Percentiles rank a stretch among this genome's conserved stretches.
These are phyloP conservation scores for Lanius collurio DNA, from an alignment of 2,113 vertebrate genomes.

Conservation along the genomic window DNA sequence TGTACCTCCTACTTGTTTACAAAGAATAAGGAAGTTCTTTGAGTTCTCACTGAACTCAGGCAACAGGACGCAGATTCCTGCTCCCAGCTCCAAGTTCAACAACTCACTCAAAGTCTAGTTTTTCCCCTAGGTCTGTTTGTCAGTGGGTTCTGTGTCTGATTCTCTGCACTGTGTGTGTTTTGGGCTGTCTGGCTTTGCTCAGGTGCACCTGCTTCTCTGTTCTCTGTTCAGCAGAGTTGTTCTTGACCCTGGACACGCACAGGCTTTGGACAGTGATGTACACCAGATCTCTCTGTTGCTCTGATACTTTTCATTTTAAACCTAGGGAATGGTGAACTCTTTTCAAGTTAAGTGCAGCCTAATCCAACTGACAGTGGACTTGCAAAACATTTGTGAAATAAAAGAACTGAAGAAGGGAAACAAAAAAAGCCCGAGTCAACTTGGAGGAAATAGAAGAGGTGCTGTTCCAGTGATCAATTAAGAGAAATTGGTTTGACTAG, in stretches of 20 bases:
- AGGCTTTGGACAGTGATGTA: not conserved
- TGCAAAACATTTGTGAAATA: not conserved
- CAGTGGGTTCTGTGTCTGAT: not conserved
- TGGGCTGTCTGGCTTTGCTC: not conserved
- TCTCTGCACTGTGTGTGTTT: not conserved
- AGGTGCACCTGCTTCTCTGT: not conserved
- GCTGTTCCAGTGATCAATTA: not conserved
- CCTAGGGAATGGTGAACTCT: not conserved
- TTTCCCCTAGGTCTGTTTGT: not conserved
- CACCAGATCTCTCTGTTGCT: not conserved
- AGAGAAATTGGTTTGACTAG: not conserved
- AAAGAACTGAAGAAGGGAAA: not conserved
- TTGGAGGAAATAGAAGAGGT: not conserved
- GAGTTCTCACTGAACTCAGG: not conserved
- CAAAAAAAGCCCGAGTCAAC: not conserved
- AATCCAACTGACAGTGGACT: not conserved
- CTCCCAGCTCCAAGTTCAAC: not conserved
- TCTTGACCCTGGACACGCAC: not conserved
- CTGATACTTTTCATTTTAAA: not conserved
- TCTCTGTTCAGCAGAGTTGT: not conserved
- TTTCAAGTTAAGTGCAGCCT: not conserved
- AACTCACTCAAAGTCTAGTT: not conserved
- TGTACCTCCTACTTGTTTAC: not conserved
- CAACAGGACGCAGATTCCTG: not conserved
- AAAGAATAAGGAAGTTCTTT: not conserved